A percentile compares a stretch with the other conserved stretches of the same genome.
Evolutionary conservation across 2,888 invertebrate species (phyloP).

Genomic region (Icerya purchasi): DNA sequence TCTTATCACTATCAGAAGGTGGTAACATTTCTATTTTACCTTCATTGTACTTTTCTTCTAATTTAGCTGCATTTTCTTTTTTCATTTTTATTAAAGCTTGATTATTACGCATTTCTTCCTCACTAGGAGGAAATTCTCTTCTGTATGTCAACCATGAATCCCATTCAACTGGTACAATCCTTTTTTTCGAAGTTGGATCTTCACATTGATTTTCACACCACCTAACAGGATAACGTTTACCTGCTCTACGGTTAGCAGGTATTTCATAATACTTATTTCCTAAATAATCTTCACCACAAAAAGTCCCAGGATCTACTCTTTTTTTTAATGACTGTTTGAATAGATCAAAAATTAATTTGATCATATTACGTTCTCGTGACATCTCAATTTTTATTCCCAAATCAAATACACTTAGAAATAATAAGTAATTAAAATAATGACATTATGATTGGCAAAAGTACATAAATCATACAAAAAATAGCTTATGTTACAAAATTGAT

Average conservation of each 20-base stretch:
- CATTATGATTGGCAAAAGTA: too few species aligned
- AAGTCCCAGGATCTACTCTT: constrained; percentile 25
- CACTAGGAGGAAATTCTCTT: constrained; percentile 41
- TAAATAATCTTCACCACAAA: constrained; percentile 50
- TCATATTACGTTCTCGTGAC: not conserved
- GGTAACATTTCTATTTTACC: constrained; percentile 23
- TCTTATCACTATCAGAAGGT: constrained; percentile 22
- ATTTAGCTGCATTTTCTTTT: constrained; percentile 41
- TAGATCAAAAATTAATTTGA: not conserved
- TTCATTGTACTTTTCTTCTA: constrained; percentile 33
- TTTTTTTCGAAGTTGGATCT: constrained; percentile 20
- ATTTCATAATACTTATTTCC: constrained; percentile 69
- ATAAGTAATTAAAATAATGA: too few species aligned
- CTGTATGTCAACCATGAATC: constrained; percentile 61
- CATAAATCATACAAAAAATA: too few species aligned
- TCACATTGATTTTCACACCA: constrained; percentile 16
- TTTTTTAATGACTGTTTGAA: not conserved
- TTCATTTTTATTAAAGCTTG: constrained; percentile 47
- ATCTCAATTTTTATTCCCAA: not conserved
- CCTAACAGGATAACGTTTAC: constrained; percentile 32
- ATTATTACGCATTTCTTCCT: constrained; percentile 49
- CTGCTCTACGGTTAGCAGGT: constrained; percentile 38
- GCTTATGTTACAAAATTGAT: too few species aligned
- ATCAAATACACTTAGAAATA: too few species aligned
- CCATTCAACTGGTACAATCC: constrained; percentile 68